Evolutionary conservation across 2,797 vertebrate species (phyloP), one percentile per base, ranked within the genome.

Genomic region (Epinephelus malabaricus): DNA sequence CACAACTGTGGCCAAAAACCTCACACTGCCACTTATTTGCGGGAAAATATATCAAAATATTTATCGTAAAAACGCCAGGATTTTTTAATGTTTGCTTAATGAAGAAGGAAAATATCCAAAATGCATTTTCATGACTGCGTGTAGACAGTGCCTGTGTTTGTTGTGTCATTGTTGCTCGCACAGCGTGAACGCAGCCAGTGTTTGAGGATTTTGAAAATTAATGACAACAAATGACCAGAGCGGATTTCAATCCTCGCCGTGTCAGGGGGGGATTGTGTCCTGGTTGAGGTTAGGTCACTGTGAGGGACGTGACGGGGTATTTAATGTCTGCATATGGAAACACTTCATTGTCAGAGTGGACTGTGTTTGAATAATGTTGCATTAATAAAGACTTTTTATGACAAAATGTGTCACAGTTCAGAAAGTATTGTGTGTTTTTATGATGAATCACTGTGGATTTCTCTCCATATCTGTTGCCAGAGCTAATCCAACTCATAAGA

Each of bases 1-100:
- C 75, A 85, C 83, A 86, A 89, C 87, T 82, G 82, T 75, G 84
- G 82, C 87, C 90, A 88, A 85, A 81, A 85, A 67, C 70, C 79
- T 82, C 81, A 72, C 71, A 40, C 77, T 73, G 70, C 67, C 58
- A 59, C 38, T 61, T 72, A 43, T 63, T 38, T 49, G 40, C 17
- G 21, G 27, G 25, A 64, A 68, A 83, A 84, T 56, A 10, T 45
- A 66, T 61, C n/a, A 23, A 58, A 74, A 78, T 49, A 7, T 75
- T 68, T 60, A 40, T 10, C 2, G 4, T 30, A 19, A 27, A 43
- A 73, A 78, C 46, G 60, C 0, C 45, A 45, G 12, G 11, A 64
- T 69, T 30, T 69, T 76, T 62, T 8, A 38, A 70, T 38, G 25
- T 73, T 65, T 40, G 14, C 15, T 40, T 45, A 12, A 30, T 54